These are phyloP conservation scores for Tokudaia tokunoshimensis DNA, from an alignment of 2,797 vertebrate genomes.

Conservation along the genomic window DNA sequence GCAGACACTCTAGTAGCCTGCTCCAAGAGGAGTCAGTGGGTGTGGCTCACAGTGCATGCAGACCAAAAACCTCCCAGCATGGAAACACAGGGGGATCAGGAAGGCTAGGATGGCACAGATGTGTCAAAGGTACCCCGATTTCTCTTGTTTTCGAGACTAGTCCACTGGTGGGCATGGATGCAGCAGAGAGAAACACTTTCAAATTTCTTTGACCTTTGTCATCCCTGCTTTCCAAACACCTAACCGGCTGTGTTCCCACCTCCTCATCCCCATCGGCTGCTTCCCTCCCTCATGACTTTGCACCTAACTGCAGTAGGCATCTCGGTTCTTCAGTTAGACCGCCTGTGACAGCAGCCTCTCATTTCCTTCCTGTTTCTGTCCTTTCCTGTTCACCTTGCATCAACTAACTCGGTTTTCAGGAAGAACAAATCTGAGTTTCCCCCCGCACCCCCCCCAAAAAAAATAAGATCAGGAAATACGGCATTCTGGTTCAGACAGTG, in stretches of 20 bases:
- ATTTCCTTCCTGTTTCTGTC: too few species aligned
- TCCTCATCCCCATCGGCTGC: neutral
- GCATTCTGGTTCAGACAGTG: neutral
- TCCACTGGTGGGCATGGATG: accelerated
- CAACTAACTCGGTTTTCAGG: neutral
- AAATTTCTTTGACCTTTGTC: neutral
- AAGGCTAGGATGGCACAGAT: too few species aligned
- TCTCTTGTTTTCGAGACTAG: neutral
- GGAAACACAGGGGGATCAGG: neutral
- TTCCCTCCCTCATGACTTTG: accelerated
- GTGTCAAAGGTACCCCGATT: neutral
- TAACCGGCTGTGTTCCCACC: accelerated
- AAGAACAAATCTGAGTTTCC: accelerated
- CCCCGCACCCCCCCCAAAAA: too few species aligned
- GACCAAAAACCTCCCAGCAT: neutral
- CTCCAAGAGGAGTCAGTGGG: neutral
- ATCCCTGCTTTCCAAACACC: neutral
- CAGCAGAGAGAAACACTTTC: neutral
- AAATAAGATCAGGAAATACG: neutral
- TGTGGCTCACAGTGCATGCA: neutral
- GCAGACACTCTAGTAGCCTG: neutral
- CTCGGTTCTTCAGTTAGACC: accelerated
- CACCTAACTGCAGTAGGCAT: accelerated
- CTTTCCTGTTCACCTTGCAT: neutral
- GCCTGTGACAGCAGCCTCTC: accelerated